Percentiles rank a stretch among this genome's conserved stretches.
Evolutionary conservation across 2,797 vertebrate species (phyloP).

Genomic region (Rhabdophis nuchalis): DNA sequence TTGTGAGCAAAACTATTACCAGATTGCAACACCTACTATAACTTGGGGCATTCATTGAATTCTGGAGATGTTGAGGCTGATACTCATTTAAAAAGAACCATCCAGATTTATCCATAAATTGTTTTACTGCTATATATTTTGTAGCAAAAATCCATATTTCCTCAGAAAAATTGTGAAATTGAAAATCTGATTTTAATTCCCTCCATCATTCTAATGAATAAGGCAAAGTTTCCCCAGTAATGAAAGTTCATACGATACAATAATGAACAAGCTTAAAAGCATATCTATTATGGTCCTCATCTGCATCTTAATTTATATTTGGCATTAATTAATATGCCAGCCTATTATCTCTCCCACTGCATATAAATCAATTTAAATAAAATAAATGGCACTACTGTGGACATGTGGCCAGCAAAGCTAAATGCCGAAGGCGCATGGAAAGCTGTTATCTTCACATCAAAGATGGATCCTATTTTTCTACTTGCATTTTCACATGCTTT

Average conservation of each 20-base stretch:
- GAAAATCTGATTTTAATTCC: background rate
- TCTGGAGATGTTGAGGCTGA: background rate
- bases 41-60: constrained; percentile 12
- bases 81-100: background rate
- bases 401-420: too few relatives aligned
- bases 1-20: constrained; percentile 70
- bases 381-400: background rate
- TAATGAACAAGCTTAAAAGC: background rate
- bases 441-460: too few relatives aligned
- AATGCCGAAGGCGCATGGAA: too few relatives aligned
- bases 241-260: background rate
- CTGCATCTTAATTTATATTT: background rate
- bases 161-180: background rate
- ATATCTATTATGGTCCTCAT: background rate
- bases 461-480: too few relatives aligned
- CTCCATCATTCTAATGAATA: background rate
- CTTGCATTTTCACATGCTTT: too few relatives aligned
- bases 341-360: background rate
- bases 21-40: constrained; percentile 57
- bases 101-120: background rate
- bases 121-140: background rate
- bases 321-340: background rate
- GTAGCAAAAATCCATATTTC: background rate
- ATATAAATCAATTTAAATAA: background rate
- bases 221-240: background rate